Conservation (phyloP, 2,797 vertebrate species). For the Periophthalmus magnuspinnatus region DNA sequence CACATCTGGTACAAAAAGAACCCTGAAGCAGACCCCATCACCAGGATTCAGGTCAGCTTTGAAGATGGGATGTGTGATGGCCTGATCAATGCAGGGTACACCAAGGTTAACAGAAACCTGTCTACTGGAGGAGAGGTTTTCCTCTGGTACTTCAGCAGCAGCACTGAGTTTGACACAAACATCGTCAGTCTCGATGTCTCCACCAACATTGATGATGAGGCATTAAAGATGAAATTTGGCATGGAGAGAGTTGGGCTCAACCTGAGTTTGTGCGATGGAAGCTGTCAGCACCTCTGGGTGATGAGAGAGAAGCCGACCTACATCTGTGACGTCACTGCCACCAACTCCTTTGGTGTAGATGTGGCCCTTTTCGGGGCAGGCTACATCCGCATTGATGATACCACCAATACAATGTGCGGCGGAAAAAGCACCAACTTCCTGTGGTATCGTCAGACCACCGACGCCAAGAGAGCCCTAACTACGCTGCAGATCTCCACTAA, state of each 20-base stretch:
- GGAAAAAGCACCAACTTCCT: neutral
- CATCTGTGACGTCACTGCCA: conserved; percentile 20
- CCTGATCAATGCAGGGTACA: conserved; percentile 9
- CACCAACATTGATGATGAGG: neutral
- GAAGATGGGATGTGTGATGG: neutral
- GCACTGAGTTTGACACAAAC: neutral
- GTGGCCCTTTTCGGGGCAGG: fast-evolving
- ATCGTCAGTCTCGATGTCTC: neutral
- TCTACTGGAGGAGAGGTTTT: neutral
- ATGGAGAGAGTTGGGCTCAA: conserved; percentile 20
- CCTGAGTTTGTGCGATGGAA: neutral
- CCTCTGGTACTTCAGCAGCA: conserved; percentile 12
- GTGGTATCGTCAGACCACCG: conserved; percentile 24
- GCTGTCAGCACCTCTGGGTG: neutral
- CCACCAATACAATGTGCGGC: neutral
- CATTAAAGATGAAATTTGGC: fast-evolving
- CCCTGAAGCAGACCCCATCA: conserved; percentile 16
- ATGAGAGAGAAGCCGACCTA: conserved; percentile 13
- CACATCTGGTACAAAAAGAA: conserved; percentile 27
- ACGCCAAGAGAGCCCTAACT: neutral
- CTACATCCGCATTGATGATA: conserved; percentile 21
- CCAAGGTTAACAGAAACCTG: neutral
- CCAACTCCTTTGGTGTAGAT: neutral
- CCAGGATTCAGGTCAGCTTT: conserved; percentile 22
- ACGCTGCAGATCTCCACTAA: conserved; percentile 10